Evolutionary conservation across 2,797 vertebrate genomes (phyloP).

Genomic region (Crenichthys baileyi): DNA sequence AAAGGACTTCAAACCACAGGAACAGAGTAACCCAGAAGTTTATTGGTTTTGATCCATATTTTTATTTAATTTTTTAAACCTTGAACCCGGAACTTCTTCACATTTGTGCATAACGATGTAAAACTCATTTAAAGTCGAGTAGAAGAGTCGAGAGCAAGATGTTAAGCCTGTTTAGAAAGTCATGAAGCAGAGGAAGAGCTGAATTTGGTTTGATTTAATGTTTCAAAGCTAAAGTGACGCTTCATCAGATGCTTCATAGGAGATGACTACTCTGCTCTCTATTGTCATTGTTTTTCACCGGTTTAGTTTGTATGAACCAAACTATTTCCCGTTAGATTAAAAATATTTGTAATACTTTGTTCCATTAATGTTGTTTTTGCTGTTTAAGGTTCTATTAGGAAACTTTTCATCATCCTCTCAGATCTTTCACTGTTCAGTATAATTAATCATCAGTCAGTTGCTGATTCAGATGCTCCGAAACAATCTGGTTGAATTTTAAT

Average conservation of each 20-base stretch:
- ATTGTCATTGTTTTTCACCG: neutral
- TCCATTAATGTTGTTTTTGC: neutral
- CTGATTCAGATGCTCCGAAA: neutral
- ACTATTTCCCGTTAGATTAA: neutral
- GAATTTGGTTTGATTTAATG: neutral
- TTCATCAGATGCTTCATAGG: no score
- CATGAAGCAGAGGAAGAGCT: neutral
- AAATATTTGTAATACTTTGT: neutral
- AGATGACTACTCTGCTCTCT: neutral
- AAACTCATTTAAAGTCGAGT: neutral
- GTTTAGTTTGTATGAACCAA: neutral
- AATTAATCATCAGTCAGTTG: neutral
- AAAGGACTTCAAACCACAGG: no score
- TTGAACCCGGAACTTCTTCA: no score
- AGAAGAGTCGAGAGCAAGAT: neutral
- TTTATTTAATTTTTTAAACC: no score
- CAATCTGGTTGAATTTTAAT: neutral
- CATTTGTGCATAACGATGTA: neutral
- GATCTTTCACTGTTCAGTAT: neutral
- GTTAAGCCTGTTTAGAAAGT: neutral
- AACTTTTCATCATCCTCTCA: conserved; percentile 1
- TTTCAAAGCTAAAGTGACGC: neutral
- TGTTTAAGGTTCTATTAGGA: neutral
- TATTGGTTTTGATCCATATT: no score
- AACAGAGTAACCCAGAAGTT: no score